These are phyloP conservation scores for Andrena cerasifolii DNA, from an alignment of 1,140 invertebrate species.

Conservation along the genomic window DNA sequence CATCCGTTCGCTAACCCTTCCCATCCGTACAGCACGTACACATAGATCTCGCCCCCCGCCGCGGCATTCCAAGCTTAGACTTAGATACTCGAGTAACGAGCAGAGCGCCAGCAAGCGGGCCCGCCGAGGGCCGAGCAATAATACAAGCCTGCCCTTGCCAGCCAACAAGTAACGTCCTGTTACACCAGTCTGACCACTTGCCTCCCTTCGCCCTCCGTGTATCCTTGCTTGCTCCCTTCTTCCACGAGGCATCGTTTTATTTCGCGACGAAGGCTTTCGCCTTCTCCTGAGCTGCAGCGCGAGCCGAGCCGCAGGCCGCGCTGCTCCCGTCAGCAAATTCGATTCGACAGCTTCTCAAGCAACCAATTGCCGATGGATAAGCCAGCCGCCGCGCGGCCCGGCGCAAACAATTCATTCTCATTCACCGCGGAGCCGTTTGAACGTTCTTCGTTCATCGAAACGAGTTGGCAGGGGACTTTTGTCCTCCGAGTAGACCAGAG, in stretches of 20 bases:
- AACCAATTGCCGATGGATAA: not conserved
- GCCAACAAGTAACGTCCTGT: conserved; percentile 70
- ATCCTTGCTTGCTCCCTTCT: conserved; percentile 9
- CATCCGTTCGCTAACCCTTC: conserved; percentile 41
- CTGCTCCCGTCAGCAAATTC: too few relatives aligned
- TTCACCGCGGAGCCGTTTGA: not conserved
- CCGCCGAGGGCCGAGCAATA: conserved; percentile 52
- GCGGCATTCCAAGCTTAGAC: conserved; percentile 42
- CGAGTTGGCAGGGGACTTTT: too few relatives aligned
- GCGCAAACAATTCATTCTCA: not conserved
- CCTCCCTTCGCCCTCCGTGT: conserved; percentile 48
- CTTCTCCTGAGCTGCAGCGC: not conserved
- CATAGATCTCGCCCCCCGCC: not conserved
- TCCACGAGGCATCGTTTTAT: conserved; percentile 44
- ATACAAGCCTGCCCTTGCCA: conserved; percentile 59
- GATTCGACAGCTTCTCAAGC: too few relatives aligned
- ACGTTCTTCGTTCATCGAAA: not conserved
- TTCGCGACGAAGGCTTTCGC: conserved; percentile 30
- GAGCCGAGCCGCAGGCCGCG: too few relatives aligned
- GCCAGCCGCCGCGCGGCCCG: too few relatives aligned
- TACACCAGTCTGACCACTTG: conserved; percentile 72
- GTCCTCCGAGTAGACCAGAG: too few relatives aligned
- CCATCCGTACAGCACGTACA: too few relatives aligned
- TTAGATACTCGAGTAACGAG: conserved; percentile 19
- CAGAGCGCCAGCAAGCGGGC: conserved; percentile 24